Evolutionary conservation across 2,797 vertebrate genomes (phyloP).

Genomic region (Urophycis tenuis): DNA sequence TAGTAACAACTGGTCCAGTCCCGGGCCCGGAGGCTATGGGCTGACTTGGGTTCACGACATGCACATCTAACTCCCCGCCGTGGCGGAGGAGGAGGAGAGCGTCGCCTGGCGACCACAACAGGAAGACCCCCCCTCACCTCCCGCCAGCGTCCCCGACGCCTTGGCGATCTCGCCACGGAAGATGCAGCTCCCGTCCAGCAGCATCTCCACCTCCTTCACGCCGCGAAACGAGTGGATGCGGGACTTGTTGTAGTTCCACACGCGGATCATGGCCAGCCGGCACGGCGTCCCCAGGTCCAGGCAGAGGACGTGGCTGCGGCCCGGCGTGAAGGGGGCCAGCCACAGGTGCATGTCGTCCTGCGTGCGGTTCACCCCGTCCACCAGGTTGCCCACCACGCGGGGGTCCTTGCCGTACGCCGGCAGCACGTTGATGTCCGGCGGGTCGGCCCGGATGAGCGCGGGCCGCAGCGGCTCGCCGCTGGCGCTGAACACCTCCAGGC

Average conservation of each 20-base stretch:
- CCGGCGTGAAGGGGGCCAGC: constrained; percentile 88
- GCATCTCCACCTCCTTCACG: constrained; percentile 83
- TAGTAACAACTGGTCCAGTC: too few species aligned
- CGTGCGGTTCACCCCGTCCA: constrained; percentile 85
- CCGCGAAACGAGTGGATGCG: constrained; percentile 95
- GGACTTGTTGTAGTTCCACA: constrained; percentile 99
- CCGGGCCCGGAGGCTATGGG: too few species aligned
- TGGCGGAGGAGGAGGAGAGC: too few species aligned
- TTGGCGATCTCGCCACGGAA: constrained; percentile 96
- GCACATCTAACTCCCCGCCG: too few species aligned
- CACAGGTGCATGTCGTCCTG: constrained; percentile 99
- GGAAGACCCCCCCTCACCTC: constrained; percentile 74
- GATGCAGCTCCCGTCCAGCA: constrained; percentile 80
- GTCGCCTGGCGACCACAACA: too few species aligned
- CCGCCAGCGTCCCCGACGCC: constrained; percentile 85
- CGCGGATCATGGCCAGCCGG: constrained; percentile 88
- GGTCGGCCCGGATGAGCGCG: constrained; percentile 75
- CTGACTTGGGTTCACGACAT: too few species aligned
- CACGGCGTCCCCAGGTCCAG: constrained; percentile 77
- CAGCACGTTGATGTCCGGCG: constrained; percentile 88
- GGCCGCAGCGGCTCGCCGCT: constrained; percentile 80
- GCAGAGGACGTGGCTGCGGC: constrained; percentile 76
- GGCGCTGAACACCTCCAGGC: constrained; percentile 89
- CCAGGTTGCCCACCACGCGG: constrained; percentile 79
- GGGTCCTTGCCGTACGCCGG: constrained; percentile 88